Base-by-base conservation (phyloP, 2,888 invertebrate genomes). In the Cryptocephalus moraei region DNA sequence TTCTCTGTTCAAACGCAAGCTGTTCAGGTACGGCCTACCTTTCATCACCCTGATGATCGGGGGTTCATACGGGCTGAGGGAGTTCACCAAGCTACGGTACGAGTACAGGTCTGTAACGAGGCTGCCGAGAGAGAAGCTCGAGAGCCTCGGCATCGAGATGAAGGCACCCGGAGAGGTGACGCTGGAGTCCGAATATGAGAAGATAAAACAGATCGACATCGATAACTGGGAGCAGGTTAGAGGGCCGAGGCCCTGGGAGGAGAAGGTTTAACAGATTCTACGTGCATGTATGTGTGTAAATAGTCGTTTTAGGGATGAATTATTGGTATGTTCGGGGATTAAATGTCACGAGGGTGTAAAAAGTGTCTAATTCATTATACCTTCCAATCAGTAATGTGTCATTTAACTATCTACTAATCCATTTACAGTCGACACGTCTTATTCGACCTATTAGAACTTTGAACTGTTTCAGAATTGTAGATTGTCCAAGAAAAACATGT, bases 211-310 rank as follows among this genome's bases (percentile, higher is more conserved):
- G 46, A 67, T 85, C 36, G 85, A 92, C 65, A 80, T 88, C 56
- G 84, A 90, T 54, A 78, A 83, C 57, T 93, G 92, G 92, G 80
- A 87, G 63, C 91, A 91, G 63, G 80, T 82, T 54, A 74, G 92
- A 58, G 90, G 90, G 0, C 86, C 91, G 6, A 74, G 92, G 45
- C 91, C 91, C 1, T 91, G 91, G 91, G 91, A 92, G 62, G 76
- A 80, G 53, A 55, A 55, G 32, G 32, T 13, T 33, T 31, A 47
- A 38, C 32, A 43, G 22, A 6, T 22, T 22, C 22, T 22, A 22
- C 22, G 6, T 22, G 22, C 6, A 22, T 22, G 6, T 22, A 22
- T 6, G 6, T 22, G 22, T 22, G 6, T 22, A 22, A 22, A 22
- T 22, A 22, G 22, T 22, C 22, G 22, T 22, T 22, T 22, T 22